Base-by-base conservation (phyloP, 2,888 invertebrate species). In the Plagodis pulveraria region DNA sequence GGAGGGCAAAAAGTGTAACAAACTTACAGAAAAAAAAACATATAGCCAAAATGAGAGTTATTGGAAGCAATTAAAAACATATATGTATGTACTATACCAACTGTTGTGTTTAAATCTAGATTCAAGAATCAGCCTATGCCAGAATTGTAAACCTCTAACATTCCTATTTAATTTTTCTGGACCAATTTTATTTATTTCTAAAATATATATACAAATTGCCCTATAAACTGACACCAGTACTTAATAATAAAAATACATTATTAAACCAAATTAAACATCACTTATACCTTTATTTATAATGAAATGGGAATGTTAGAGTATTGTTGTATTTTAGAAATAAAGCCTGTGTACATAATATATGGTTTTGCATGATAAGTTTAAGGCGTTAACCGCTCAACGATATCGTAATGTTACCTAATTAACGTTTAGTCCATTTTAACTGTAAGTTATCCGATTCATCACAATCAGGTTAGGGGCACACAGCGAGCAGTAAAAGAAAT, bases 301-400 rank as follows among this genome's bases (percentile, higher is more conserved):
- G 22, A 41, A 44, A 70, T 68, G 67, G 76, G 75, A 77, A 76
- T 77, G 63, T 77, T 77, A 71, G 38, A 73, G 67, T 72, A 64
- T n/a, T 22, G 36, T 49, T 46, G 45, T 53, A 69, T 65, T 61
- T 66, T 70, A 75, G 72, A 74, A 74, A 76, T 10, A 79, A 78
- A 78, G 67, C 74, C 70, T 59, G 55, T 91, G 90, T 91, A 90
- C 83, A 91, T 91, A 91, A 50, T 72, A 77, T 77, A 63, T 72
- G 72, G 77, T 83, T 81, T 87, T 87, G 87, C 88, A 87, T 89
- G 82, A 81, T 85, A 85, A 70, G 77, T 80, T 76, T 90, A 90
- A 84, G 84, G 77, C 83, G 84, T 87, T 88, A 81, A 79, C 85
- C 84, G 87, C 89, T 90, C 90, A 91, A 90, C 87, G 88, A 89